Conservation (phyloP, 2,113 vertebrate species). For the Monarcha castaneiventris region DNA sequence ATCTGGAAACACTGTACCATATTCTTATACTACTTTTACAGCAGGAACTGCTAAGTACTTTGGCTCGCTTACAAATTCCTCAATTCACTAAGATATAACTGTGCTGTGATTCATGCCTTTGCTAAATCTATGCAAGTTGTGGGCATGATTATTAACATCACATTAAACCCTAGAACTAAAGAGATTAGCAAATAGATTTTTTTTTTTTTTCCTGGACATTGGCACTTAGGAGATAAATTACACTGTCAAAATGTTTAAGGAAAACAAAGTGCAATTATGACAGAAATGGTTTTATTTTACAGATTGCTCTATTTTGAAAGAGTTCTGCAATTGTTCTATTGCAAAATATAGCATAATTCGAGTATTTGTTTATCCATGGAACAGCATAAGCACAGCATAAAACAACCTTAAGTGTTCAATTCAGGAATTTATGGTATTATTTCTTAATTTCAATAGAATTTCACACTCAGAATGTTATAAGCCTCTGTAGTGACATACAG, state of each 20-base stretch:
- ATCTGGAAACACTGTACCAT: conserved; percentile 58
- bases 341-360: background rate
- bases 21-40: conserved; percentile 50
- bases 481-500: background rate
- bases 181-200: conserved; percentile 27
- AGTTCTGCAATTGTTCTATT: background rate
- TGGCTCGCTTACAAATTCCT: conserved; percentile 47
- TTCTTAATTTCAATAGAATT: conserved; percentile 3
- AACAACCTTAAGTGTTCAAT: background rate
- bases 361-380: background rate
- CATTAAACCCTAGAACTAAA: conserved; percentile 48
- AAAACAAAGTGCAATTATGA: conserved; percentile 43
- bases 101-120: conserved; percentile 43
- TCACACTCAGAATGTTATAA: background rate
- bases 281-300: conserved; percentile 4
- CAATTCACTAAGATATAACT: conserved; percentile 57
- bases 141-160: conserved; percentile 43
- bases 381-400: background rate
- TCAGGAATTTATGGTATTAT: background rate
- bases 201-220: conserved; percentile 37
- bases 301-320: background rate
- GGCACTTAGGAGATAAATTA: conserved; percentile 22
- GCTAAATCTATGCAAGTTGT: conserved; percentile 50
- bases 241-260: conserved; percentile 32
- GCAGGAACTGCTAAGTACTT: conserved; percentile 59